These are phyloP conservation scores for Bufotes viridis DNA, from an alignment of 2,797 vertebrate genomes.

Conservation along the genomic window DNA sequence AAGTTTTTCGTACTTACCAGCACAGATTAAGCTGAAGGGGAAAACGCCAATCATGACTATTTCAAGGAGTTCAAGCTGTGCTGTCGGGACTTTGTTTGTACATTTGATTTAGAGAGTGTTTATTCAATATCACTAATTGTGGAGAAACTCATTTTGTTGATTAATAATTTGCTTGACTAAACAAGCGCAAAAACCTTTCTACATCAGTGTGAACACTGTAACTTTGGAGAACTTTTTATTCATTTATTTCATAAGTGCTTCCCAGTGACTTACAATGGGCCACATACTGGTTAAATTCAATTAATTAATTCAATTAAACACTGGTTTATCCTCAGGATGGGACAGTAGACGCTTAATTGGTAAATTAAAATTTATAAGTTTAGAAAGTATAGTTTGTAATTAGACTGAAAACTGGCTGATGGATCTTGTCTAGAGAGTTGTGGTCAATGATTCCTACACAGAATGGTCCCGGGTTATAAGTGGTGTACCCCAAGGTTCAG, in stretches of 20 bases:
- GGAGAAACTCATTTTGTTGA: neutral
- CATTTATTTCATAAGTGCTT: neutral
- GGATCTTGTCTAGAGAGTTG: no score
- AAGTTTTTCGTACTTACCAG: conserved; percentile 35
- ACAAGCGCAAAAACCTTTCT: neutral
- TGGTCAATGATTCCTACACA: no score
- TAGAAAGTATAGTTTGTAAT: no score
- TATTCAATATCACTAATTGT: conserved; percentile 21
- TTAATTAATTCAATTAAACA: neutral
- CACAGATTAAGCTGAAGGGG: neutral
- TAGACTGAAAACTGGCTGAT: no score
- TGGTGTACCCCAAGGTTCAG: no score
- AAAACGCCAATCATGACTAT: conserved; percentile 3
- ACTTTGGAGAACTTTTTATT: neutral
- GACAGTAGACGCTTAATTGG: no score
- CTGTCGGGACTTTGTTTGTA: neutral
- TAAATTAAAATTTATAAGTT: no score
- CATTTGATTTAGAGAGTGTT: neutral
- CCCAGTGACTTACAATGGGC: neutral
- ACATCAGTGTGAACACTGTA: neutral
- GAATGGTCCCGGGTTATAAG: no score
- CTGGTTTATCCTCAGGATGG: no score
- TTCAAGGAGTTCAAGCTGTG: conserved; percentile 29
- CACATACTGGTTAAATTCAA: neutral
- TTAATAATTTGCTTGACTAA: neutral